phyloP scores from a whole-genome alignment of 2,113 vertebrate genomes.

The Vimba vimba region DNA sequence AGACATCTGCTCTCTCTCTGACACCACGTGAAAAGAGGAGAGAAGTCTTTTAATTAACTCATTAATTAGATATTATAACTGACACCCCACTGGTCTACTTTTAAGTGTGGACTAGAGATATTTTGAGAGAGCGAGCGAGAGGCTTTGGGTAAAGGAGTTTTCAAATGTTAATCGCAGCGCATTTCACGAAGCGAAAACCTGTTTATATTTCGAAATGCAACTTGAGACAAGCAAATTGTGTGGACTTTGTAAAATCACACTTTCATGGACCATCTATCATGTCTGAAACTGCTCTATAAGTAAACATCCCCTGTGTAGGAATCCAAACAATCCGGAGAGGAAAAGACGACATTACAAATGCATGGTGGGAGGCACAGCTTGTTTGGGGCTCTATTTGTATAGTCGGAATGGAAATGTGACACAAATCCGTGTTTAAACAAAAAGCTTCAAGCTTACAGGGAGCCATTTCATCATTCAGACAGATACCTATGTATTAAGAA shows the following conservation, averaged over 20 bases:
- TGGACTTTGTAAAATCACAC: slow-evolving; percentile 25
- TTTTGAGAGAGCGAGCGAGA: not conserved
- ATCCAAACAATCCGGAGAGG: not conserved
- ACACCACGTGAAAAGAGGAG: slow-evolving; percentile 52
- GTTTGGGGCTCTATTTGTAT: slow-evolving; percentile 45
- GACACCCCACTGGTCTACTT: slow-evolving; percentile 46
- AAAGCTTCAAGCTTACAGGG: slow-evolving; percentile 47
- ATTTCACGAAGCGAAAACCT: not conserved
- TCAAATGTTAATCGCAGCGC: slow-evolving; percentile 4
- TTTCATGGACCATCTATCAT: slow-evolving; percentile 32
- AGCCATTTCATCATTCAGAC: slow-evolving; percentile 37
- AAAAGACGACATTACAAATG: slow-evolving; percentile 34
- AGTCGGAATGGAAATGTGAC: slow-evolving; percentile 54
- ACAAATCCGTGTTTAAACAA: slow-evolving; percentile 66
- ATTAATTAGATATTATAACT: slow-evolving; percentile 73
- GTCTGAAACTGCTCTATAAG: slow-evolving; percentile 7
- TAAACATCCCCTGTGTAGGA: slow-evolving; percentile 24
- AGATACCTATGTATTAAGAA: slow-evolving; percentile 43
- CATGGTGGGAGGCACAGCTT: slow-evolving; percentile 47
- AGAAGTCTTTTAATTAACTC: slow-evolving; percentile 73
- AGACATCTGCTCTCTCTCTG: slow-evolving; percentile 67
- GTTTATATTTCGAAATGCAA: slow-evolving; percentile 3
- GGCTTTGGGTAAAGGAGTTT: not conserved
- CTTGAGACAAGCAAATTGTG: slow-evolving; percentile 26
- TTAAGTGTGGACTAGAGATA: slow-evolving; percentile 44